Evolutionary conservation across 2,797 vertebrate species (phyloP).

Genomic region (Nyctibius grandis): DNA sequence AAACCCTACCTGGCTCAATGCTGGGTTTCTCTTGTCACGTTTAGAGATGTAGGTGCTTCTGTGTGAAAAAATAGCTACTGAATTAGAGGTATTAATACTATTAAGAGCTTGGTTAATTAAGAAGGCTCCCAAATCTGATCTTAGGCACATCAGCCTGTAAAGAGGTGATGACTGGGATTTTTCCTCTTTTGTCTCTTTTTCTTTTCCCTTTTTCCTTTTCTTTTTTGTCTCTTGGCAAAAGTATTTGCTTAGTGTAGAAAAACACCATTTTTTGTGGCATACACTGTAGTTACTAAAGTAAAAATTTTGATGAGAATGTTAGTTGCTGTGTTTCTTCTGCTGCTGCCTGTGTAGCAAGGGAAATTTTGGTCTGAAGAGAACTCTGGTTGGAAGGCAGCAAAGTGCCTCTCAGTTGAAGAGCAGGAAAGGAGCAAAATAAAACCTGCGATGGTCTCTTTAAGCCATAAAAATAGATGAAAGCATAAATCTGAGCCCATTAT

Average conservation of each 20-base stretch:
- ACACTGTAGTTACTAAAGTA: not conserved
- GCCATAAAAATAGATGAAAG: not conserved
- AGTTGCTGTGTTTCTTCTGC: not conserved
- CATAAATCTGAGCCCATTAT: not conserved
- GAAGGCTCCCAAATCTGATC: not conserved
- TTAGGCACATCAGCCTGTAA: not conserved
- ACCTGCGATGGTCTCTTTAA: not conserved
- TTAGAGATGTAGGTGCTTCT: not conserved
- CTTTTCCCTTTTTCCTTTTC: not conserved
- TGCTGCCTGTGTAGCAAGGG: not conserved
- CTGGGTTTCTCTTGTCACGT: not conserved
- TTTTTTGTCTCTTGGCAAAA: not conserved
- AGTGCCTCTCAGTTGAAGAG: not conserved
- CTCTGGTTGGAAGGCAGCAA: not conserved
- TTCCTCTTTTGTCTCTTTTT: not conserved
- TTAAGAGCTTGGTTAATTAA: not conserved
- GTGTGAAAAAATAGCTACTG: not conserved
- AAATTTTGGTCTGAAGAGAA: not conserved
- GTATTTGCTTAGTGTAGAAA: not conserved
- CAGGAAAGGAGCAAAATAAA: not conserved
- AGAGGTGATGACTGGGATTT: not conserved
- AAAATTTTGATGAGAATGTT: not conserved
- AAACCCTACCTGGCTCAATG: not conserved
- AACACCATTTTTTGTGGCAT: accelerated
- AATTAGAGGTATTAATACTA: not conserved